Evolutionary conservation across 2,113 vertebrate species (phyloP).

Genomic region (Genyomyrus donnyi): DNA sequence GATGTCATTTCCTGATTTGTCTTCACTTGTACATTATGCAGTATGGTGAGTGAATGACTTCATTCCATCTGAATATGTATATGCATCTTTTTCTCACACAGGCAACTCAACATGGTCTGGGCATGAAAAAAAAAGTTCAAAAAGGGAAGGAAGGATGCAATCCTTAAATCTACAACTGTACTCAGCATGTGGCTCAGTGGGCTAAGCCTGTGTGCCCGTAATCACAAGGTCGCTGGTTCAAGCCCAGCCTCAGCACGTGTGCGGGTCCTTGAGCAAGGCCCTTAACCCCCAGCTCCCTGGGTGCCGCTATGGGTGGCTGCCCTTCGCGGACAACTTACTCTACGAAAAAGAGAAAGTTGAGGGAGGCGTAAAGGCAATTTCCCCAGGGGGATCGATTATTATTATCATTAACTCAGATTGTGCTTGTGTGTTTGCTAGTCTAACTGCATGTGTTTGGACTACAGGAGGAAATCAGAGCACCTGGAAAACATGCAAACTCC

Average conservation of each 20-base stretch:
- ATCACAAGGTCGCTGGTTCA: no score
- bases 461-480: background rate
- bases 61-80: background rate
- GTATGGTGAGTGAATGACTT: background rate
- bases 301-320: no score
- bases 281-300: no score
- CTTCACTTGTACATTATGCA: background rate
- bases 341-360: no score
- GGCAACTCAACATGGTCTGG: background rate
- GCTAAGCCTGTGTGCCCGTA: background rate
- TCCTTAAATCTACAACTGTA: background rate
- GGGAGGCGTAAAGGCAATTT: no score
- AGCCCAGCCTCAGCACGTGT: no score
- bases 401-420: no score
- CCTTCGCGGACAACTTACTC: no score
- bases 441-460: background rate
- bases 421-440: background rate
- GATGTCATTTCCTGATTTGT: conserved; percentile 13
- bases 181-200: background rate
- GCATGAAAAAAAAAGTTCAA: background rate
- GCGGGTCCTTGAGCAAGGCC: no score
- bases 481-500: background rate
- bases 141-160: background rate
- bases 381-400: no score
- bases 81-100: background rate